Evolutionary conservation across 1,140 invertebrate species (phyloP), one percentile per base, ranked within the genome.

Genomic region (Mizuhopecten yessoensis): DNA sequence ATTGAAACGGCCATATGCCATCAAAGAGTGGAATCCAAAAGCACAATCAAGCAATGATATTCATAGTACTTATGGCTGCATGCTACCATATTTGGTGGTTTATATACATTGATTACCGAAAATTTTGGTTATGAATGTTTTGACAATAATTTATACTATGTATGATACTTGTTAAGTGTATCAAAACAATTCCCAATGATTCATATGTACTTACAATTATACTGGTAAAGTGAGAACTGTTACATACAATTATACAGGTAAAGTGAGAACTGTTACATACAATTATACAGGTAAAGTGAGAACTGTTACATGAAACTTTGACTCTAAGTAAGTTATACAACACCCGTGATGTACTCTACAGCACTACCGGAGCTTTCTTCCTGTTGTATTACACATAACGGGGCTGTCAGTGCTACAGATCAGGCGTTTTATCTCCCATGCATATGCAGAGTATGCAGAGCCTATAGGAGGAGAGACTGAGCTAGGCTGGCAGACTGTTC

Each of bases 401-500:
- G n/a, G 11, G 20, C 57, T 75, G 57, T 75, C 57, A 75, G 5
- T 75, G 23, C n/a, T 23, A 75, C 57, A 75, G 23, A n/a, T 29
- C 57, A 75, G n/a, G n/a, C 57, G 3, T 75, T 29, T 0, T 29
- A 75, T 75, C n/a, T 29, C n/a, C n/a, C 23, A 75, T 29, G n/a
- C n/a, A 75, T 75, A 75, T 75, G 57, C 57, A 75, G 57, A 75
- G 57, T 75, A n/a, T 75, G n/a, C 57, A 75, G 57, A 29, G 57
- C 57, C 5, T 13, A 5, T 75, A 5, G n/a, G 29, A 75, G n/a
- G n/a, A 5, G 57, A 75, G 57, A 23, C 42, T 45, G 42, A 75
- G 57, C 23, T 75, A 75, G 57, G 57, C n/a, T 75, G 23, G n/a
- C n/a, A 49, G 45, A 39, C 20, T 13, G 45, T 49, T 20, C 1